A percentile compares a stretch with the other conserved stretches of the same genome.
phyloP scores from a whole-genome alignment of 2,797 vertebrate species.

The Enteromius mattozi region DNA sequence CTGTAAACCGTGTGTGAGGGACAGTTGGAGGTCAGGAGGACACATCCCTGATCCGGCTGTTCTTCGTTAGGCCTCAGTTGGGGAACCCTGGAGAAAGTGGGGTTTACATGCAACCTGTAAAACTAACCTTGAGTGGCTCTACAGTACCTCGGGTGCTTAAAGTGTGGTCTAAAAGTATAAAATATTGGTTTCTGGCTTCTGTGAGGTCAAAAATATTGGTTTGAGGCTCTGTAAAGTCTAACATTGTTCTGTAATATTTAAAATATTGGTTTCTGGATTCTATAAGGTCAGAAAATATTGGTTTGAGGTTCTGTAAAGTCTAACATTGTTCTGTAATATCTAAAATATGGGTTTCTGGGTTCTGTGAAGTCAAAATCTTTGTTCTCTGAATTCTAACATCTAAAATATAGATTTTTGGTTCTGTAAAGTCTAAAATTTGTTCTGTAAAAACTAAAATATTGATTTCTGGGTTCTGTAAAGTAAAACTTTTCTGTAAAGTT shows the following conservation, averaged over 20 bases:
- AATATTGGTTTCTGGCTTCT: background rate
- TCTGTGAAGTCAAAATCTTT: background rate
- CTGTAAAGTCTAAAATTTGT: background rate
- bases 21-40: slow-evolving; percentile 54
- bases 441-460: background rate
- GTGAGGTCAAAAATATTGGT: too few species aligned
- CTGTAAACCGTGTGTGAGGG: slow-evolving; percentile 28
- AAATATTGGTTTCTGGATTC: background rate
- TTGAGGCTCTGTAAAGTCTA: background rate
- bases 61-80: slow-evolving; percentile 1
- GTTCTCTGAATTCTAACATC: too few species aligned
- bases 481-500: background rate
- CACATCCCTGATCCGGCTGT: background rate
- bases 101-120: background rate
- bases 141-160: too few species aligned
- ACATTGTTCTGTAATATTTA: background rate
- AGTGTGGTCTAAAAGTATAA: background rate
- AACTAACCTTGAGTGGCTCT: background rate
- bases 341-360: background rate
- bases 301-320: background rate
- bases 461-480: background rate
- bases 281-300: background rate
- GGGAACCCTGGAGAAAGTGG: slow-evolving; percentile 19
- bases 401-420: background rate
- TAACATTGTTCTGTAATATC: background rate